Percentiles rank a stretch among this genome's conserved stretches.
phyloP scores from a whole-genome alignment of 2,888 invertebrate genomes.

The Luperina nickerlii region DNA sequence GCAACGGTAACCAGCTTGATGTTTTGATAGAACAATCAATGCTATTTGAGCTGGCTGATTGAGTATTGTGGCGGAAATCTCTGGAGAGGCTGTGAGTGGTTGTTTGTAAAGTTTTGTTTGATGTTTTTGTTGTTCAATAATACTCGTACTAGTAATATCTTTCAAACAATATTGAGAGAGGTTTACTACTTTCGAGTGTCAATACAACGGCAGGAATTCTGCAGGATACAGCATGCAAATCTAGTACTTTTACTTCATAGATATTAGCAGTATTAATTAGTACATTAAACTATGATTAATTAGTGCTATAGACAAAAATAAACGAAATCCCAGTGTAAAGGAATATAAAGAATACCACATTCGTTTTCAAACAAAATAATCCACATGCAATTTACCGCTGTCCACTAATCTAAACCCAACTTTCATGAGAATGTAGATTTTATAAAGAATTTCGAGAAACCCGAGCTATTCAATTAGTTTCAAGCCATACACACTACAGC shows the following conservation, averaged over 20 bases:
- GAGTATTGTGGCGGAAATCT: slow-evolving; percentile 30
- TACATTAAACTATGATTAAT: not conserved
- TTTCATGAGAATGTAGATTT: slow-evolving; percentile 39
- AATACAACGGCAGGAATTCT: not conserved
- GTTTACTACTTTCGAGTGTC: not conserved
- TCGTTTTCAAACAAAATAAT: not conserved
- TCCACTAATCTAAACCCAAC: slow-evolving; percentile 37
- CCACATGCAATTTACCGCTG: slow-evolving; percentile 24
- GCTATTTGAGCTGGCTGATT: slow-evolving; percentile 48
- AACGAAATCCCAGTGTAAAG: not conserved
- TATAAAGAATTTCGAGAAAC: slow-evolving; percentile 42
- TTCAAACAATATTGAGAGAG: not conserved
- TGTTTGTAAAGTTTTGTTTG: slow-evolving; percentile 14
- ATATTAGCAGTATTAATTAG: not conserved
- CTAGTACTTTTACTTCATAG: not conserved
- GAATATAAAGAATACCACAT: not conserved
- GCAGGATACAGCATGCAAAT: not conserved
- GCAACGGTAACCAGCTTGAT: not conserved
- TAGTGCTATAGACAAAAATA: not conserved
- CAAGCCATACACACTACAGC: slow-evolving; percentile 39
- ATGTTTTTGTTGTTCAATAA: not conserved
- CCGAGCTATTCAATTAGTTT: slow-evolving; percentile 51
- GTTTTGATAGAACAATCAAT: slow-evolving; percentile 47
- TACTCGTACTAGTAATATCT: not conserved
- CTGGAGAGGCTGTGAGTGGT: slow-evolving; percentile 18